Percentiles rank a stretch among this genome's conserved stretches.
Evolutionary conservation across 2,888 invertebrate species (phyloP).

Genomic region (Andrena flavipes): DNA sequence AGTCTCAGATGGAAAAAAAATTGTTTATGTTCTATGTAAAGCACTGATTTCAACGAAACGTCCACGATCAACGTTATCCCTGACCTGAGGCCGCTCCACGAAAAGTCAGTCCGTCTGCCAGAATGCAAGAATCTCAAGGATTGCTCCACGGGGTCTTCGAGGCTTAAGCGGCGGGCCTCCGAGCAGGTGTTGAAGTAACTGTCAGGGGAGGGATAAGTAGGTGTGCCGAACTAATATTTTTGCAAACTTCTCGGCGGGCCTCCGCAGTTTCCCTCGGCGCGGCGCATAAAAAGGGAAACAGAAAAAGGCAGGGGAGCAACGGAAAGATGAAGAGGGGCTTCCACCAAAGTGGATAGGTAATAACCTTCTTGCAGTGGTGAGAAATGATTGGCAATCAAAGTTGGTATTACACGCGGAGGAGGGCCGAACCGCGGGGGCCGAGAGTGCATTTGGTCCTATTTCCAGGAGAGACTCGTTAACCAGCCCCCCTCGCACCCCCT

Average conservation of each 20-base stretch:
- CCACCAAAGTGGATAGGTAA: constrained; percentile 72
- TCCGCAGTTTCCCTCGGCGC: constrained; percentile 52
- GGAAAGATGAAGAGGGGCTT: constrained; percentile 41
- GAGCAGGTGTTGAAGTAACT: constrained; percentile 56
- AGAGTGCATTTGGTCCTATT: constrained; percentile 68
- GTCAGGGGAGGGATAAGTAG: constrained; percentile 53
- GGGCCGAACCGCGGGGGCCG: constrained; percentile 40
- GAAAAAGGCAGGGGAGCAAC: constrained; percentile 44
- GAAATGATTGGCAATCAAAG: constrained; percentile 81
- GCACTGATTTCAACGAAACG: too few relatives aligned
- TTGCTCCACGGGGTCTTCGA: background rate
- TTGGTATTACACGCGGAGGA: constrained; percentile 70
- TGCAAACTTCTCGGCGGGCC: constrained; percentile 62
- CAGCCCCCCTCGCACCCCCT: constrained; percentile 21
- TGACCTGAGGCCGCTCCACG: too few relatives aligned
- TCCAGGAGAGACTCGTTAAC: constrained; percentile 70
- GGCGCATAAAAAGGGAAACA: background rate
- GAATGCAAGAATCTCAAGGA: too few relatives aligned
- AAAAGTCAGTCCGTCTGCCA: too few relatives aligned
- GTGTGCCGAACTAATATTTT: constrained; percentile 69
- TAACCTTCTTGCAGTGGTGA: constrained; percentile 74
- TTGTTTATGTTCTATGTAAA: too few relatives aligned
- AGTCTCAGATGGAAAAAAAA: too few relatives aligned
- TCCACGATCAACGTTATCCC: too few relatives aligned
- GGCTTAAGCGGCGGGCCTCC: constrained; percentile 6